Conservation (phyloP, 1,140 invertebrate genomes). For the Bombyx mandarina region DNA sequence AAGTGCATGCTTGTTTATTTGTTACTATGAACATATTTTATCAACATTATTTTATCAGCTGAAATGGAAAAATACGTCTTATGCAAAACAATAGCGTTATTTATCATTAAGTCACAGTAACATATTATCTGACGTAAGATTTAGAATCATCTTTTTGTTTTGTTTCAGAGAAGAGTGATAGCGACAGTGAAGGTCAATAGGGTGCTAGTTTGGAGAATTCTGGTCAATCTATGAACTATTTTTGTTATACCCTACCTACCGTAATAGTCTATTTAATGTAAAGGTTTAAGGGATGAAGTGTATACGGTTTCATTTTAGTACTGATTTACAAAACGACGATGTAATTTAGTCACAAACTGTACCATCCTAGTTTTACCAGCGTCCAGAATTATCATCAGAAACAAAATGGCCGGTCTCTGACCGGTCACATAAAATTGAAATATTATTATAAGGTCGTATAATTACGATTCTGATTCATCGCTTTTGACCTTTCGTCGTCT, state of each 20-base stretch:
- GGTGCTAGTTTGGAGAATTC: conserved; percentile 59
- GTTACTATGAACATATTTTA: too few relatives aligned
- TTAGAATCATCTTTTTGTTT: conserved; percentile 14
- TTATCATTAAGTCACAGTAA: too few relatives aligned
- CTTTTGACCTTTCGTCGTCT: neutral
- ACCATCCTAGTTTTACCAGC: too few relatives aligned
- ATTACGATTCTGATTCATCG: neutral
- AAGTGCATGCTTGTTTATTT: too few relatives aligned
- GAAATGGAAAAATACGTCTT: too few relatives aligned
- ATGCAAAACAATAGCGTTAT: too few relatives aligned
- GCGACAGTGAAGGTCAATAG: conserved; percentile 91
- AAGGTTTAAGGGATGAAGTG: neutral
- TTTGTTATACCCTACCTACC: conserved; percentile 19
- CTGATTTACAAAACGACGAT: too few relatives aligned
- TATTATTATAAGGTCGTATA: neutral
- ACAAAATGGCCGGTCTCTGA: too few relatives aligned
- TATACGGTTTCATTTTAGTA: neutral
- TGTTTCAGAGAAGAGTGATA: conserved; percentile 90
- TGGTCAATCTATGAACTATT: conserved; percentile 55
- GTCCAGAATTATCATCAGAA: too few relatives aligned
- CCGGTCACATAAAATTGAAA: neutral
- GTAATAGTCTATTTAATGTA: conserved; percentile 4
- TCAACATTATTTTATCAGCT: too few relatives aligned
- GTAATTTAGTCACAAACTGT: too few relatives aligned
- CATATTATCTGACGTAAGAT: too few relatives aligned